These are phyloP conservation scores for Omphaloscelis lunosa DNA, from an alignment of 2,888 invertebrate genomes.

Conservation along the genomic window DNA sequence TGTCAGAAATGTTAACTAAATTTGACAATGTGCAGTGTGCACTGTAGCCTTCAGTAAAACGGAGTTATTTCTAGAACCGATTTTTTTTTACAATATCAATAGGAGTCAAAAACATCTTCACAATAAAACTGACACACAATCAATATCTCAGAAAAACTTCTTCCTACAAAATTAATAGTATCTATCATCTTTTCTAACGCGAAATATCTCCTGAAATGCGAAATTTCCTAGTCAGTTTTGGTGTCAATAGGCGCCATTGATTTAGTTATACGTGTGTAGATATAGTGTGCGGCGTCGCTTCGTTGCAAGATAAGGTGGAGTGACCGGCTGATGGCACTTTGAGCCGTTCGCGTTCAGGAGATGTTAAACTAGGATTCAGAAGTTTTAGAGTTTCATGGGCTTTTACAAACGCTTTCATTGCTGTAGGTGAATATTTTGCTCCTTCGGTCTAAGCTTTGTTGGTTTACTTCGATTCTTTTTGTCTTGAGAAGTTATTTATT, in stretches of 20 bases:
- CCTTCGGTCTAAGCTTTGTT: not conserved
- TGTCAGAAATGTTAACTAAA: not conserved
- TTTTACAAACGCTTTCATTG: not conserved
- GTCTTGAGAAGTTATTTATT: not conserved
- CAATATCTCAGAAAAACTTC: not conserved
- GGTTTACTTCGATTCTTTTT: not conserved
- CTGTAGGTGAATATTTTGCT: not conserved
- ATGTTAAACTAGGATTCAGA: constrained; percentile 24
- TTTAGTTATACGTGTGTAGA: constrained; percentile 56
- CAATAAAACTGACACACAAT: not conserved
- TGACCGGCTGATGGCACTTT: constrained; percentile 46
- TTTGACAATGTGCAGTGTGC: too few relatives aligned
- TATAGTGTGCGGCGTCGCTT: constrained; percentile 42
- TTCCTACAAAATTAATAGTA: not conserved
- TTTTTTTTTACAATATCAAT: not conserved
- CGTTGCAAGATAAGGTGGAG: constrained; percentile 60
- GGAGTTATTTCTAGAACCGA: not conserved
- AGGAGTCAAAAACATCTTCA: not conserved
- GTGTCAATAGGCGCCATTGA: constrained; percentile 60
- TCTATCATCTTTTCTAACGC: not conserved
- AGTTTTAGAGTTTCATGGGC: not conserved
- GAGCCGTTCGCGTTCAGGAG: not conserved
- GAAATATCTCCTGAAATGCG: constrained; percentile 19
- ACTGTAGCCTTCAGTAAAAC: not conserved
- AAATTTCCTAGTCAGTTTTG: constrained; percentile 40